These are phyloP conservation scores for Glyptemys insculpta DNA, from an alignment of 2,797 vertebrate species.

Conservation along the genomic window DNA sequence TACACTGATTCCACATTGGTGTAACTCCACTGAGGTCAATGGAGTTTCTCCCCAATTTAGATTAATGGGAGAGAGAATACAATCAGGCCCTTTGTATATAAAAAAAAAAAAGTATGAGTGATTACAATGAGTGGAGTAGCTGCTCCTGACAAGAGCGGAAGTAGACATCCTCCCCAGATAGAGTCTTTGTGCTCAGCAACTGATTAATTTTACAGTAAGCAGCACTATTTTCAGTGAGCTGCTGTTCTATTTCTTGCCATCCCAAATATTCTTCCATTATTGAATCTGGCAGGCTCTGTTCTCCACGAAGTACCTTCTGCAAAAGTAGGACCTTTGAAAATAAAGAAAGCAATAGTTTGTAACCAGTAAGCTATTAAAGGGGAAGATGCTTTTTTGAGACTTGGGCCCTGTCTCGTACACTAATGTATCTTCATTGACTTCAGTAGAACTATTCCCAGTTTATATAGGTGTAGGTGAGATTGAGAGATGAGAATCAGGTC, in stretches of 20 bases:
- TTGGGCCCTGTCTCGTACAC: not conserved
- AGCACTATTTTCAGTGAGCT: slow-evolving; percentile 7
- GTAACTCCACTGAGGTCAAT: not conserved
- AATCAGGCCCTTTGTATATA: not conserved
- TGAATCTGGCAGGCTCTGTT: not conserved
- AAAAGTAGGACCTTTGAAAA: slow-evolving; percentile 53
- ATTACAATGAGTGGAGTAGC: slow-evolving; percentile 61
- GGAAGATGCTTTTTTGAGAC: not conserved
- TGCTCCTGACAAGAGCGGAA: slow-evolving; percentile 38
- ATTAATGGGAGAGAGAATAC: not conserved
- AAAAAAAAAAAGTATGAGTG: not conserved
- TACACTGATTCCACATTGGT: not conserved
- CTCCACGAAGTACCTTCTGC: slow-evolving; percentile 27
- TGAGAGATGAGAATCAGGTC: not conserved
- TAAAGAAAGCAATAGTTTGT: not conserved
- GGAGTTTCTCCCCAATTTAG: not conserved
- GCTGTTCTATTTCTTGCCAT: slow-evolving; percentile 58
- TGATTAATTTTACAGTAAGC: slow-evolving; percentile 34
- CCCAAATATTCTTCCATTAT: not conserved
- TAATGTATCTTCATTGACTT: not conserved
- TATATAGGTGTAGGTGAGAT: not conserved
- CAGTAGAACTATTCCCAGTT: not conserved
- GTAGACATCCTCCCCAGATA: not conserved
- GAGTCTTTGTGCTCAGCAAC: not conserved
- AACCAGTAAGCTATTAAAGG: not conserved